phyloP scores from a whole-genome alignment of 2,113 vertebrate species.

The Melanerpes formicivorus region DNA sequence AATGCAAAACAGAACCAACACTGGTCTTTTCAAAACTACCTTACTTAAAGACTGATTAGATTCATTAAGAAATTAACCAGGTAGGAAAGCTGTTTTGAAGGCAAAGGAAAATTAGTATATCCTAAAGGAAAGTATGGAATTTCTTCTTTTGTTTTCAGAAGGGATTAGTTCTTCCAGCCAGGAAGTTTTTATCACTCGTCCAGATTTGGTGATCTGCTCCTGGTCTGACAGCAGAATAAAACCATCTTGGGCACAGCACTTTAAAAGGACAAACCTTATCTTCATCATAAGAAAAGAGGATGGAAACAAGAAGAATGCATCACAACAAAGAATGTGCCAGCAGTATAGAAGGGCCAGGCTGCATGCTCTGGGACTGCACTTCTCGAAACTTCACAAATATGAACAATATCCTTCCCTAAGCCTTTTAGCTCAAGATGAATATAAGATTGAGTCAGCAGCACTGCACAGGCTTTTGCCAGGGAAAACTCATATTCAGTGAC shows the following conservation, averaged over 20 bases:
- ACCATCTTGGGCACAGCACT: neutral
- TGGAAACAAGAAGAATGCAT: neutral
- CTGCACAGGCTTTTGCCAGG: neutral
- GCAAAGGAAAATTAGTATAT: neutral
- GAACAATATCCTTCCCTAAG: neutral
- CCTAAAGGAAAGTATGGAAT: conserved; percentile 15
- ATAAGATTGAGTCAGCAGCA: neutral
- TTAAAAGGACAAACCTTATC: neutral
- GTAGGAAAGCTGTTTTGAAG: conserved; percentile 1
- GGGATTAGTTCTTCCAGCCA: conserved; percentile 22
- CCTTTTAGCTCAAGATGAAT: neutral
- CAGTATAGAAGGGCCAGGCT: accelerated
- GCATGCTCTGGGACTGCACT: neutral
- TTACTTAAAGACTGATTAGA: neutral
- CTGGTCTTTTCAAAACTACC: neutral
- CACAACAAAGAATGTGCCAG: neutral
- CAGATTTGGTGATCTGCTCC: neutral
- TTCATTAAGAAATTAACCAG: neutral
- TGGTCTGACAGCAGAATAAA: neutral
- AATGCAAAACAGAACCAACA: neutral
- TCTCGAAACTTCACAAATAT: neutral
- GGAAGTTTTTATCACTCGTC: conserved; percentile 5
- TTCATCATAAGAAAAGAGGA: neutral
- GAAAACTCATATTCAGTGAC: neutral
- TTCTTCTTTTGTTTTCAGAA: conserved; percentile 14